Conservation (phyloP, 2,113 vertebrate genomes). For the Pterocles gutturalis region DNA sequence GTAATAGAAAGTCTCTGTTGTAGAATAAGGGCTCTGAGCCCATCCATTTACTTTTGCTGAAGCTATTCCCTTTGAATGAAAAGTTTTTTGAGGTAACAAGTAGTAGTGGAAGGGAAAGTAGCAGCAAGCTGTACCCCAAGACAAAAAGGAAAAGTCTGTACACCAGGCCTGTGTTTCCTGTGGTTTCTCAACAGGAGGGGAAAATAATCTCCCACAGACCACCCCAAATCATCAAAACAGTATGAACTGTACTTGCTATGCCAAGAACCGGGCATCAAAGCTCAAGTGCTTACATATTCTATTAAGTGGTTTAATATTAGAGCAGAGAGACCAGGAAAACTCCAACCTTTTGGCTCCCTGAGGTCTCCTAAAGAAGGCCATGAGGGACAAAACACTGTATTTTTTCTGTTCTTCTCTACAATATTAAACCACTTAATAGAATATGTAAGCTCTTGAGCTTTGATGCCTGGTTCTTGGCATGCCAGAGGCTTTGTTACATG, state of each 20-base stretch:
- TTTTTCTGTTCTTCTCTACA: conserved; percentile 49
- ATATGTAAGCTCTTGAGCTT: conserved; percentile 64
- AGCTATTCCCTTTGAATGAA: background rate
- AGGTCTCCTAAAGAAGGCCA: conserved; percentile 32
- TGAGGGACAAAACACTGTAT: conserved; percentile 17
- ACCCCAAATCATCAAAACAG: conserved; percentile 56
- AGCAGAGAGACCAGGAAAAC: conserved; percentile 24
- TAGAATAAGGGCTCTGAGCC: background rate
- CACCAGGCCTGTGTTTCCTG: background rate
- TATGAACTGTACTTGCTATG: background rate
- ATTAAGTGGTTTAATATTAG: conserved; percentile 55
- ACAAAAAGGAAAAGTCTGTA: background rate
- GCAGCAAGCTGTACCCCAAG: background rate
- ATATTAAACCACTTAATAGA: conserved; percentile 67
- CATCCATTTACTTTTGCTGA: background rate
- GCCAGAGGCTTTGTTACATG: conserved; percentile 67
- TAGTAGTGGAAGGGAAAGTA: background rate
- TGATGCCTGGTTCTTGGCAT: conserved; percentile 63
- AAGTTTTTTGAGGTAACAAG: background rate
- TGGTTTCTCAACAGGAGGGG: conserved; percentile 34
- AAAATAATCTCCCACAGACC: conserved; percentile 53
- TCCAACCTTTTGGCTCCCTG: conserved; percentile 28
- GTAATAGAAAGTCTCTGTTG: background rate
- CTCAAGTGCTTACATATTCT: conserved; percentile 61
- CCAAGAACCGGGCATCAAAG: conserved; percentile 51